Percentiles rank a stretch among this genome's conserved stretches.
phyloP scores from a whole-genome alignment of 64 coral and sea anemone genomes.

The Porites australiensis region DNA sequence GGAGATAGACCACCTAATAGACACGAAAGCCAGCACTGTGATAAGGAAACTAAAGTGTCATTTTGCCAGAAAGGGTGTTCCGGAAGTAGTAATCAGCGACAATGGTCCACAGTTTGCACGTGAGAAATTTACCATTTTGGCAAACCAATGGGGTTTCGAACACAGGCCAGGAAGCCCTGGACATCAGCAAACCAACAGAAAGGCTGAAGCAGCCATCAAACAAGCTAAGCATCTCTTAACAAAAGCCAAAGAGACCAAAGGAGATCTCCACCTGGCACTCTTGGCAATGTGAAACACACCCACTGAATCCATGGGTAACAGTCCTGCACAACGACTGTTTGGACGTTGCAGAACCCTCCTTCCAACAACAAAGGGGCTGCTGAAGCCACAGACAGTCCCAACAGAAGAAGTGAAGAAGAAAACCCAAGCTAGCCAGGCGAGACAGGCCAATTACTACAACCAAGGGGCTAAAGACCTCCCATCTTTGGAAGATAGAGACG shows the following conservation, averaged over 20 bases:
- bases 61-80: too few relatives aligned
- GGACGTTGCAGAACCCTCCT: slow-evolving; percentile 59
- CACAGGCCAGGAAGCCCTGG: too few relatives aligned
- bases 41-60: too few relatives aligned
- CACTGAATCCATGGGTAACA: slow-evolving; percentile 60
- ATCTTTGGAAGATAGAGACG: slow-evolving; percentile 50
- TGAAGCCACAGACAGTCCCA: slow-evolving; percentile 31
- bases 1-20: not conserved
- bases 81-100: too few relatives aligned
- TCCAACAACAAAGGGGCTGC: slow-evolving; percentile 20
- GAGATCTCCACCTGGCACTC: slow-evolving; percentile 60
- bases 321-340: slow-evolving; percentile 58
- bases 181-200: not conserved
- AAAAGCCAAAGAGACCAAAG: slow-evolving; percentile 24
- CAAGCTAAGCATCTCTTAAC: not conserved
- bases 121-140: too few relatives aligned
- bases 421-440: not conserved
- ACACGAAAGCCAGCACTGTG: too few relatives aligned
- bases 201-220: slow-evolving; percentile 30
- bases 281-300: slow-evolving; percentile 49
- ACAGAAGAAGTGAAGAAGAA: slow-evolving; percentile 11
- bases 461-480: slow-evolving; percentile 55
- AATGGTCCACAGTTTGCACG: too few relatives aligned
- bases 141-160: too few relatives aligned
- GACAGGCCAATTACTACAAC: slow-evolving; percentile 70